Evolutionary conservation across 1,140 invertebrate genomes (phyloP).

Genomic region (Radopholus similis): DNA sequence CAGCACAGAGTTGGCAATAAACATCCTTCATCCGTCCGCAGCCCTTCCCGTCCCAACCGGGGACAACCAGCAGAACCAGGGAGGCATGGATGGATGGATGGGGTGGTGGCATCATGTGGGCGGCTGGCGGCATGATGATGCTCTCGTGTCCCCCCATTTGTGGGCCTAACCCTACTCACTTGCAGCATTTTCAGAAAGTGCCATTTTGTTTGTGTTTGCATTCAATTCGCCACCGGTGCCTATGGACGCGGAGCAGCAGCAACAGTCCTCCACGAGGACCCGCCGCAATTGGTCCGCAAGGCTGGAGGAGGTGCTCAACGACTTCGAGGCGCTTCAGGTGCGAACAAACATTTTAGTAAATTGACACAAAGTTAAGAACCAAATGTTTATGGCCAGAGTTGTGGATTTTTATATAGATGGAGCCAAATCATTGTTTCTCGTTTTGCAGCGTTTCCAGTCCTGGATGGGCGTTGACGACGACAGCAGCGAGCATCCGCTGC

Average conservation of each 20-base stretch:
- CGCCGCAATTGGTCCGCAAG: slow-evolving; percentile 18
- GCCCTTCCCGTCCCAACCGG: too few relatives aligned
- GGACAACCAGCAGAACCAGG: too few relatives aligned
- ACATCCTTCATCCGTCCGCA: too few relatives aligned
- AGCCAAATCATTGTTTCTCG: too few relatives aligned
- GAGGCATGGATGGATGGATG: too few relatives aligned
- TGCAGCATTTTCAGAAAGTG: not conserved
- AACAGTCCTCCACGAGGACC: too few relatives aligned
- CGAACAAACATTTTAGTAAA: not conserved
- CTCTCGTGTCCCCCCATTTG: too few relatives aligned
- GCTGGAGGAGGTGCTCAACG: slow-evolving; percentile 24
- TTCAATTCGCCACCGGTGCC: not conserved
- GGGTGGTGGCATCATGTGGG: too few relatives aligned
- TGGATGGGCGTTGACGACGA: slow-evolving; percentile 32
- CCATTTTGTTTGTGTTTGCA: not conserved
- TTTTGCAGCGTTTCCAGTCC: slow-evolving; percentile 19
- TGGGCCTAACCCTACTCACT: too few relatives aligned
- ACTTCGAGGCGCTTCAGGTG: slow-evolving; percentile 31
- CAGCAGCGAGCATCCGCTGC: slow-evolving; percentile 22
- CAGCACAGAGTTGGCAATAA: not conserved
- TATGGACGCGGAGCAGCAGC: not conserved
- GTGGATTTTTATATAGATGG: too few relatives aligned
- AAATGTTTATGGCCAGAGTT: too few relatives aligned
- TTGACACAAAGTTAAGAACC: not conserved
- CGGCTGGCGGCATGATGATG: too few relatives aligned